Evolutionary conservation across 2,888 invertebrate species (phyloP).

Genomic region (Drosophila mercatorum): DNA sequence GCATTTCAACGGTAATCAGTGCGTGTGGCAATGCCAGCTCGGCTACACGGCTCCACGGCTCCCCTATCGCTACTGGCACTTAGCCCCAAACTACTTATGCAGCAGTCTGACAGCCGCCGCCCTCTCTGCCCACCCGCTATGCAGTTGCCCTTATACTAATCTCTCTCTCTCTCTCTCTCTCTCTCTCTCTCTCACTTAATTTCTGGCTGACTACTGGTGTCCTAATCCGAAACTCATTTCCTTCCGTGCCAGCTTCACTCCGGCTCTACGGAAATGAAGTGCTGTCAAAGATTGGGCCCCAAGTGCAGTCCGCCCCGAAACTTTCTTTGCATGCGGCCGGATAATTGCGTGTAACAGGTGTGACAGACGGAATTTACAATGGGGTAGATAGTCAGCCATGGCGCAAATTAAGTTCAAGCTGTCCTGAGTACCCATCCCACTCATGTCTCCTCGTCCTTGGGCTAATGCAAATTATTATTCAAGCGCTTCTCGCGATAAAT

Average conservation of each 20-base stretch:
- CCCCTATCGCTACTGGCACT: conserved; percentile 57
- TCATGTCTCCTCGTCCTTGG: background rate
- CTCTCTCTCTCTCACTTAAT: background rate
- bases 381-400: conserved; percentile 37
- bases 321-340: conserved; percentile 69
- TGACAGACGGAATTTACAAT: conserved; percentile 78
- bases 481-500: conserved; percentile 53
- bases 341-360: conserved; percentile 81
- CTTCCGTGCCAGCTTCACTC: conserved; percentile 72
- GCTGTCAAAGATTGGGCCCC: conserved; percentile 58
- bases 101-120: conserved; percentile 37
- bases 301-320: conserved; percentile 65
- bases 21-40: conserved; percentile 61
- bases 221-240: conserved; percentile 83
- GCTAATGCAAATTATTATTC: conserved; percentile 71
- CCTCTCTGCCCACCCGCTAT: conserved; percentile 31
- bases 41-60: conserved; percentile 26
- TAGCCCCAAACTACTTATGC: conserved; percentile 72
- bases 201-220: conserved; percentile 61
- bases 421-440: background rate
- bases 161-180: background rate
- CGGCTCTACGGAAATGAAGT: conserved; percentile 72
- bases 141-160: background rate
- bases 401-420: conserved; percentile 65
- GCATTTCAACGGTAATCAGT: conserved; percentile 79